Conservation (phyloP, 2,888 invertebrate species). For the Pristionchus fissidentatus region DNA sequence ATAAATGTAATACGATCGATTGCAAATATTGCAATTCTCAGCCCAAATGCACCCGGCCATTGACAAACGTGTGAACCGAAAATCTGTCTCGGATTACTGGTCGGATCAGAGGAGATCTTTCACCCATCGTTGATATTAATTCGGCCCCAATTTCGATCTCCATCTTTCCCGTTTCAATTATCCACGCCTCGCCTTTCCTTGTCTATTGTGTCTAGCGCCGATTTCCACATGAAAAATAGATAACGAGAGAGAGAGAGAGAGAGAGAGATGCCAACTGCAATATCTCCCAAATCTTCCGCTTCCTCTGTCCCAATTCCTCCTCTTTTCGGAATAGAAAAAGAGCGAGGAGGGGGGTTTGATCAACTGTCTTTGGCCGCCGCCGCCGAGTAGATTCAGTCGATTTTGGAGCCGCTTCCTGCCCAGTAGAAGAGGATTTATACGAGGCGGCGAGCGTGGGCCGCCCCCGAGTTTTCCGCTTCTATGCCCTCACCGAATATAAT, state of each 20-base stretch:
- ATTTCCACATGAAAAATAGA: no score
- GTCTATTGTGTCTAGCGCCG: background rate
- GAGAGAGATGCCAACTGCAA: constrained; percentile 8
- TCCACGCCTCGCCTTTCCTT: background rate
- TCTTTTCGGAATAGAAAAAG: constrained; percentile 20
- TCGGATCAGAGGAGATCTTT: background rate
- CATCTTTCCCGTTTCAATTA: constrained; percentile 20
- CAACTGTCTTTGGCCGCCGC: constrained; percentile 7
- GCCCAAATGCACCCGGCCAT: background rate
- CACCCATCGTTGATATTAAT: no score
- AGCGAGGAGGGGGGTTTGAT: constrained; percentile 3
- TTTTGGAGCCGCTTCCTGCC: background rate
- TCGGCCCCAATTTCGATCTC: no score
- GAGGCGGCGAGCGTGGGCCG: background rate
- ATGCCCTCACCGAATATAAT: no score
- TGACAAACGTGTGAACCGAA: background rate
- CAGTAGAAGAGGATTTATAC: background rate
- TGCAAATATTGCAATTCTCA: constrained; percentile 14
- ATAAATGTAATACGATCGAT: no score
- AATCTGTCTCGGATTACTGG: background rate
- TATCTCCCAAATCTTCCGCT: constrained; percentile 12
- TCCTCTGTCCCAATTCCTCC: no score
- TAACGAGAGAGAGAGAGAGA: no score
- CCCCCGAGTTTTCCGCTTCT: no score
- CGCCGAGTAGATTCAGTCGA: constrained; percentile 19